Percentiles rank a stretch among this genome's conserved stretches.
Conservation (phyloP, 2,888 invertebrate species). For the Sympetrum striolatum region DNA sequence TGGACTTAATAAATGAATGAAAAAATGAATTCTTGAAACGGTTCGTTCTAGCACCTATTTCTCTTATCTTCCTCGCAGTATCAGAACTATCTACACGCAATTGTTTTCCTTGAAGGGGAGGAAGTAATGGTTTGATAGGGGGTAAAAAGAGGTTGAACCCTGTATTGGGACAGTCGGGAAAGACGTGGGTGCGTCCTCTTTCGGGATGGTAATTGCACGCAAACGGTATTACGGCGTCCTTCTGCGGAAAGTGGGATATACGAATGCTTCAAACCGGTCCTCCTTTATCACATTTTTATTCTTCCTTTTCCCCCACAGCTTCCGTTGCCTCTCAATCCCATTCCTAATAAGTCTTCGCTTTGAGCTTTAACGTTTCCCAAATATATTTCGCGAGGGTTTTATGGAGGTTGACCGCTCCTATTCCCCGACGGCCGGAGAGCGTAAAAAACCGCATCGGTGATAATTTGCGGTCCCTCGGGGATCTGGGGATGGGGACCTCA, state of each 20-base stretch:
- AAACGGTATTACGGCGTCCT: not conserved
- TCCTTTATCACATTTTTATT: not conserved
- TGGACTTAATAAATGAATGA: no score
- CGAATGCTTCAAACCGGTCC: not conserved
- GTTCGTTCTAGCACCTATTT: no score
- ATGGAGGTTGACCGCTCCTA: not conserved
- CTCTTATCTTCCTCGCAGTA: no score
- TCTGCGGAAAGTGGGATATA: not conserved
- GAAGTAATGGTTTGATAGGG: no score
- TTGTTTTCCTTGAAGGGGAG: no score
- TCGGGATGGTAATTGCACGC: not conserved
- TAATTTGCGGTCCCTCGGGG: no score
- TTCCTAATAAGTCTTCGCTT: conserved; percentile 20
- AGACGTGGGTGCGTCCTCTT: not conserved
- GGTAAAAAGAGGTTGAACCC: no score
- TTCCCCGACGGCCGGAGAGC: not conserved
- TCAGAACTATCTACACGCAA: no score
- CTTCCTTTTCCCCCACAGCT: not conserved
- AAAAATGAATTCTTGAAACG: no score
- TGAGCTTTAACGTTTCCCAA: not conserved
- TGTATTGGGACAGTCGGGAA: no score
- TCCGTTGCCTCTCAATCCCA: not conserved
- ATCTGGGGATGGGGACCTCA: no score
- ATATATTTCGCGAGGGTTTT: not conserved
- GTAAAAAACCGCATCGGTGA: not conserved